These are phyloP conservation scores for Encarsia formosa DNA, from an alignment of 2,888 invertebrate genomes.

Conservation along the genomic window DNA sequence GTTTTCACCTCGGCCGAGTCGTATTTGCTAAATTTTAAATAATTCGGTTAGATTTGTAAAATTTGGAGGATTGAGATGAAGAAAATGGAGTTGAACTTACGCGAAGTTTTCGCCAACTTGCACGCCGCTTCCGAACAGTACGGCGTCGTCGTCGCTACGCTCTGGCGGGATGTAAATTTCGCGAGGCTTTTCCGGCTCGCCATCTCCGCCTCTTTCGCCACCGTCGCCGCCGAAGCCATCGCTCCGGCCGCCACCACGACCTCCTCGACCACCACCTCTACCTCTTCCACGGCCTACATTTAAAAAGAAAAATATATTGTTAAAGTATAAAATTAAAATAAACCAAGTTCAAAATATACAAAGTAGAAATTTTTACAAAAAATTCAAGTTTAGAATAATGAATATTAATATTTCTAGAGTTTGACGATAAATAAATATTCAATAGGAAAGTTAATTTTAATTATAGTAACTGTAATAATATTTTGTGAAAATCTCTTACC, in stretches of 20 bases:
- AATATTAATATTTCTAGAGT: no score
- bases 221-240: conserved; percentile 17
- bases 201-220: conserved; percentile 31
- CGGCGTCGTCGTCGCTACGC: conserved; percentile 65
- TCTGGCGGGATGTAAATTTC: conserved; percentile 69
- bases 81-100: conserved; percentile 10
- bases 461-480: no score
- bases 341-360: neutral
- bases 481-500: no score
- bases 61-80: neutral
- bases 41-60: neutral
- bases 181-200: conserved; percentile 45
- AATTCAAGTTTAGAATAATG: neutral
- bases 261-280: conserved; percentile 17
- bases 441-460: no score
- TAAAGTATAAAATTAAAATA: neutral
- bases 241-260: conserved; percentile 22
- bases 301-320: neutral
- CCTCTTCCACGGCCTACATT: conserved; percentile 19
- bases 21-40: conserved; percentile 62
- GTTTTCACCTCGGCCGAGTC: conserved; percentile 84
- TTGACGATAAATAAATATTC: no score
- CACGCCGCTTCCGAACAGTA: conserved; percentile 67
- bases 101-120: conserved; percentile 75
- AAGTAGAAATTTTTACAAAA: neutral